phyloP scores from a whole-genome alignment of 2,888 invertebrate species.

The Atrina japonica region DNA sequence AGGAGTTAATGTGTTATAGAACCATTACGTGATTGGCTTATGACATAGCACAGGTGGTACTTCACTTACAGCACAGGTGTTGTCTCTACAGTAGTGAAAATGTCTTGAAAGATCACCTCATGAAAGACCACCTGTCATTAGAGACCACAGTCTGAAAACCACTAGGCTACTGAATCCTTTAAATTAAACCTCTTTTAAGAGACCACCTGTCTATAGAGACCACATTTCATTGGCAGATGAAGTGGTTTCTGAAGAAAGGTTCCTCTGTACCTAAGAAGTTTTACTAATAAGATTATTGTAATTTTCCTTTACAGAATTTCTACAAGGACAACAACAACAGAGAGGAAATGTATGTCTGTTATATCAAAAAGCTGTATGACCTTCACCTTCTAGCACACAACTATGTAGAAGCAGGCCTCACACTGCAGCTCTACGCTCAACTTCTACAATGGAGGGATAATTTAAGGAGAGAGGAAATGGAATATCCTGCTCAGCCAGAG shows the following conservation, averaged over 20 bases:
- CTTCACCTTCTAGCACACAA: constrained; percentile 95
- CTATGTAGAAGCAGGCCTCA: constrained; percentile 96
- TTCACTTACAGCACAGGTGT: not conserved
- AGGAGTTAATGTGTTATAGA: too few species aligned
- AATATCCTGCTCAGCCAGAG: constrained; percentile 88
- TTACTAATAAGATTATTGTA: constrained; percentile 33
- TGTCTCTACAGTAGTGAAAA: too few species aligned
- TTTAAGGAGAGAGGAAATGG: constrained; percentile 76
- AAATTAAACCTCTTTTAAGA: too few species aligned
- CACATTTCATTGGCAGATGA: too few species aligned
- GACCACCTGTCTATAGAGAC: too few species aligned
- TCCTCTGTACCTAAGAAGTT: not conserved
- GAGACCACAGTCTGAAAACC: too few species aligned
- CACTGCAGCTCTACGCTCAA: constrained; percentile 95
- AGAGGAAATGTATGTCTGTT: constrained; percentile 96
- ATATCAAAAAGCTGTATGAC: constrained; percentile 96
- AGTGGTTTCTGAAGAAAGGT: too few species aligned
- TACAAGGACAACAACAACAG: constrained; percentile 95
- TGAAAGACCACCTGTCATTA: too few species aligned
- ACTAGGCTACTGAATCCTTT: too few species aligned
- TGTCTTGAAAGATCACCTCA: too few species aligned
- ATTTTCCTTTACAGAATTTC: constrained; percentile 88
- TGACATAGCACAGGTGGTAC: not conserved
- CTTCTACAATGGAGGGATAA: constrained; percentile 89
- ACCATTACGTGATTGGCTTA: not conserved